phyloP scores from a whole-genome alignment of 2,888 invertebrate genomes.

The Torymus aiolomorphi region DNA sequence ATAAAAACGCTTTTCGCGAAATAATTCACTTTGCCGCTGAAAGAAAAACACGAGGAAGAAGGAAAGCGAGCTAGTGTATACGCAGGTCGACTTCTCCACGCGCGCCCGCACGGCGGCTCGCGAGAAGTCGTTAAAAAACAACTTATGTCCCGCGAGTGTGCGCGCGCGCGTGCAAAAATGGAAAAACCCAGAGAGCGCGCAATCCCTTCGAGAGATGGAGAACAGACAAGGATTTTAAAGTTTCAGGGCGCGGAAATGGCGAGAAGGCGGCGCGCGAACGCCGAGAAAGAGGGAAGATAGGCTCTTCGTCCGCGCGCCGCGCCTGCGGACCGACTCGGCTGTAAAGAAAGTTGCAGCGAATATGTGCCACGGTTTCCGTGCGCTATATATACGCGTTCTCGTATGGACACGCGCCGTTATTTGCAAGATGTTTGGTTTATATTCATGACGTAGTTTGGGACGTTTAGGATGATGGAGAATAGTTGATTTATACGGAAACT shows the following conservation, averaged over 20 bases:
- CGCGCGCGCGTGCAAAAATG: slow-evolving; percentile 18
- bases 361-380: too few relatives aligned
- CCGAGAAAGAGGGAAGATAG: neutral
- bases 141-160: slow-evolving; percentile 22
- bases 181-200: slow-evolving; percentile 1
- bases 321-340: neutral
- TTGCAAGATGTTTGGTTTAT: too few relatives aligned
- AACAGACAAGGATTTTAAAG: slow-evolving; percentile 52
- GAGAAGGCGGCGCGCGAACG: neutral
- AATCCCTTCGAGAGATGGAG: slow-evolving; percentile 44
- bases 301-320: neutral
- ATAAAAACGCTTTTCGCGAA: slow-evolving; percentile 28
- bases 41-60: neutral
- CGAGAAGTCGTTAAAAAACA: slow-evolving; percentile 45
- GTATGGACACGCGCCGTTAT: too few relatives aligned
- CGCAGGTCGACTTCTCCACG: neutral
- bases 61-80: neutral
- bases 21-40: slow-evolving; percentile 37
- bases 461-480: too few relatives aligned
- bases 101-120: neutral
- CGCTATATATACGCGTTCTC: too few relatives aligned
- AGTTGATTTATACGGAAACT: too few relatives aligned
- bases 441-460: too few relatives aligned
- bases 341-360: slow-evolving; percentile 27
- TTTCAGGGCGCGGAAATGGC: slow-evolving; percentile 39